Evolutionary conservation across 2,888 invertebrate species (phyloP).

Genomic region (Caradrina kadenii): DNA sequence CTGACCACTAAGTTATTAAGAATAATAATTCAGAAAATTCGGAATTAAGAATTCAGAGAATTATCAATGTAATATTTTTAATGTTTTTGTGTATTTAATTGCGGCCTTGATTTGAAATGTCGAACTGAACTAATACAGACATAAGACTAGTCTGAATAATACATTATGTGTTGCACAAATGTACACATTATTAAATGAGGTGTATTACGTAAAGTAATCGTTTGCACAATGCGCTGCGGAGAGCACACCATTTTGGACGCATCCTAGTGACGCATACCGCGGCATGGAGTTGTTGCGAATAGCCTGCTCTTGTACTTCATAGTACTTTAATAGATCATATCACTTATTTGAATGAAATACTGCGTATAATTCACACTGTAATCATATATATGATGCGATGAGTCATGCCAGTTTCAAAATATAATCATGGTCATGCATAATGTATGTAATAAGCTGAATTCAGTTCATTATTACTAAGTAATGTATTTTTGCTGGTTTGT

Average conservation of each 20-base stretch:
- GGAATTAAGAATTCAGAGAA: neutral
- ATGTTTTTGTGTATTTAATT: conserved; percentile 20
- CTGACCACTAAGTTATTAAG: neutral
- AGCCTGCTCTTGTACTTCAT: conserved; percentile 33
- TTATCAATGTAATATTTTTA: conserved; percentile 5
- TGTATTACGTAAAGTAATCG: conserved; percentile 56
- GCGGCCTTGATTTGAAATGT: conserved; percentile 38
- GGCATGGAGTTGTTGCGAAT: conserved; percentile 60
- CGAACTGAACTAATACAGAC: conserved; percentile 11
- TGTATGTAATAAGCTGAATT: conserved; percentile 64
- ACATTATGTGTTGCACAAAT: conserved; percentile 33
- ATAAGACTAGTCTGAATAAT: neutral
- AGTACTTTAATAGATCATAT: conserved; percentile 43
- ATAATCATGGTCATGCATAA: conserved; percentile 62
- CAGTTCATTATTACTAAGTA: conserved; percentile 63
- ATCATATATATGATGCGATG: conserved; percentile 23
- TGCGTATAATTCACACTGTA: conserved; percentile 18
- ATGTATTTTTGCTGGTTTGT: conserved; percentile 62
- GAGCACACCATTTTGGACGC: conserved; percentile 60
- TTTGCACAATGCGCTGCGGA: conserved; percentile 54
- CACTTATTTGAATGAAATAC: conserved; percentile 36
- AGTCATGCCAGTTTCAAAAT: conserved; percentile 48
- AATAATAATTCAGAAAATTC: too few species aligned
- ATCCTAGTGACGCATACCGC: conserved; percentile 64
- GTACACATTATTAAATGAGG: conserved; percentile 37